Evolutionary conservation across 2,113 vertebrate genomes (phyloP).

Genomic region (Cavia porcellus): DNA sequence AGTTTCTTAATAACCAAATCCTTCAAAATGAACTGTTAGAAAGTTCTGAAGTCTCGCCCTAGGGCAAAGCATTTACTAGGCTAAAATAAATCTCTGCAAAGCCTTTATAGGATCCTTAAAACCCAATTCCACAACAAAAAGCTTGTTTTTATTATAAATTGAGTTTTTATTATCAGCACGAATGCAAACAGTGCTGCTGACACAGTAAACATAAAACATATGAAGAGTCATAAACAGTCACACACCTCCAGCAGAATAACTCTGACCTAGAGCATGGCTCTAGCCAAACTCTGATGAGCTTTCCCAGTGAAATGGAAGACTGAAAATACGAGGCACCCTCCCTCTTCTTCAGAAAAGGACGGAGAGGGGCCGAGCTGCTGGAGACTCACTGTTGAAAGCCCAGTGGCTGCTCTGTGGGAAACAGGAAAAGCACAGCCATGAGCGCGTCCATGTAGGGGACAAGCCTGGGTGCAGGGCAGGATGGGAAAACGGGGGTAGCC

Average conservation of each 20-base stretch:
- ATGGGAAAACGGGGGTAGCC: not conserved
- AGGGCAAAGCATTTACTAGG: slow-evolving; percentile 69
- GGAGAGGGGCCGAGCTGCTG: fast-evolving
- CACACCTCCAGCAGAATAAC: not conserved
- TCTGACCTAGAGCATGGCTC: not conserved
- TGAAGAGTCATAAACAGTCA: not conserved
- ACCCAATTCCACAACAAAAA: slow-evolving; percentile 65
- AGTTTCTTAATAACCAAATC: slow-evolving; percentile 65
- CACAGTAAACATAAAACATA: not conserved
- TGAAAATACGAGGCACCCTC: not conserved
- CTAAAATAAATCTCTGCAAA: slow-evolving; percentile 72
- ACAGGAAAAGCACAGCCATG: fast-evolving
- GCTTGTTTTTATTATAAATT: slow-evolving; percentile 72
- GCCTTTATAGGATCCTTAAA: slow-evolving; percentile 69
- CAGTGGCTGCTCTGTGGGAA: not conserved
- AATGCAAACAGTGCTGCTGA: slow-evolving; percentile 28
- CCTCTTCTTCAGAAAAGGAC: not conserved
- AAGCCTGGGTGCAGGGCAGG: not conserved
- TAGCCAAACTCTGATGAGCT: not conserved
- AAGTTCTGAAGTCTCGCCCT: slow-evolving; percentile 68
- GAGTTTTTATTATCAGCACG: slow-evolving; percentile 69
- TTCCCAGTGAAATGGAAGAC: not conserved
- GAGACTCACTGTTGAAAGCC: not conserved
- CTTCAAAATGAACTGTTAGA: slow-evolving; percentile 67
- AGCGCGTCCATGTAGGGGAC: fast-evolving